Base-by-base conservation (phyloP, 2,888 invertebrate genomes). In the Stratiomys singularior region DNA sequence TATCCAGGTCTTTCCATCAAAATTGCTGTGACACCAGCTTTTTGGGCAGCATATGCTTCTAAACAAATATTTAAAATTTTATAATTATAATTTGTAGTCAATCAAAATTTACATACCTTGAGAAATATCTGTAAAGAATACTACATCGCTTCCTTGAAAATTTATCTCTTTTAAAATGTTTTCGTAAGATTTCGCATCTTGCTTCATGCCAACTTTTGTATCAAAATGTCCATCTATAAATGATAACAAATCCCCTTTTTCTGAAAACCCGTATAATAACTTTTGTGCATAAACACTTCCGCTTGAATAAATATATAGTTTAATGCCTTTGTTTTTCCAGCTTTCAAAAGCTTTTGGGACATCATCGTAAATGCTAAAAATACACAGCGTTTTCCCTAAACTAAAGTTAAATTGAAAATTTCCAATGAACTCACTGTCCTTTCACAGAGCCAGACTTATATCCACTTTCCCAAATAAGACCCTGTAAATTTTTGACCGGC, bases 241-340 rank as follows among this genome's bases (percentile, higher is more conserved):
- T 60, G 92, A 91, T 82, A 92, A 88, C 80, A 98, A 85, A 86
- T 98, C 93, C 0, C 98, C 98, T 63, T 91, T 89, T 21, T 88
- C 87, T 1, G 96, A 92, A 85, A 95, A 89, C 0, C 89, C 89
- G 85, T 98, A 97, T 2, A 98, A 89, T 11, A 97, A 89, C 84
- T 96, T 94, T 86, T 98, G 98, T 15, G 97, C 95, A 82, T 94
- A 93, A 0, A 96, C 92, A 77, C 96, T 96, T 66, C 97, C 98
- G 28, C 97, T 97, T 0, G 98, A 98, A 86, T 95, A 98, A 79
- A 97, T 92, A 84, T 92, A 96, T 69, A 98, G 88, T 80, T 90
- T 90, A 46, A 91, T 90, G 13, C 92, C 93, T 15, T 89, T 87
- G 2, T 90, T 88, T 1, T 89, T 90, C 93, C 97, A 94, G 78